These are phyloP conservation scores for Himalopsyche japonica DNA, from an alignment of 2,888 invertebrate species.

Conservation along the genomic window DNA sequence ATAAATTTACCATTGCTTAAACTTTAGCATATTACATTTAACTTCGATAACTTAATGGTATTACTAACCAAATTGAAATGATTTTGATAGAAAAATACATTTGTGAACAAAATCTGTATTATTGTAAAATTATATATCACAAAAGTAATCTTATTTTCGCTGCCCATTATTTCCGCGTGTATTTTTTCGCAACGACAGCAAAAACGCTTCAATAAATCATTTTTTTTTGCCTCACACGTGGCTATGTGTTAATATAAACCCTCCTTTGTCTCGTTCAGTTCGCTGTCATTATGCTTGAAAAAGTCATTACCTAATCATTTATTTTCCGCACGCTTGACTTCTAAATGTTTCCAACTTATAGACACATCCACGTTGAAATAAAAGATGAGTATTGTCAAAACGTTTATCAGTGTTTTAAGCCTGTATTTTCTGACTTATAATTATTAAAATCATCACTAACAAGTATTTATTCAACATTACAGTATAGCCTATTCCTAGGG, in stretches of 20 bases:
- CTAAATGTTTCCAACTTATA: not conserved
- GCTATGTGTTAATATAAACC: not conserved
- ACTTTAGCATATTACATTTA: no score
- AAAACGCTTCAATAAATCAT: not conserved
- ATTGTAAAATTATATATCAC: not conserved
- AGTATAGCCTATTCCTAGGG: no score
- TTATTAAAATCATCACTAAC: no score
- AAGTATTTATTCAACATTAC: no score
- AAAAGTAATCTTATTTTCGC: not conserved
- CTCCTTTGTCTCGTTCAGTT: not conserved
- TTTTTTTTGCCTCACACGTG: not conserved
- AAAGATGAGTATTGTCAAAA: not conserved
- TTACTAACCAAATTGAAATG: no score
- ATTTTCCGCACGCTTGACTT: not conserved
- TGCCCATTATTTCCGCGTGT: not conserved
- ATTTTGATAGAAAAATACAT: no score
- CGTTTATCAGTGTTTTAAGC: no score
- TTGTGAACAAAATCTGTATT: not conserved
- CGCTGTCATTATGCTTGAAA: not conserved
- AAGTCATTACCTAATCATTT: not conserved
- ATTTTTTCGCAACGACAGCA: not conserved
- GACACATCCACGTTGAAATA: not conserved
- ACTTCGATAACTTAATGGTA: no score
- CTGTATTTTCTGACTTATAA: no score
- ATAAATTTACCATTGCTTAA: no score